These are phyloP conservation scores for Hyppa rectilinea DNA, from an alignment of 2,888 invertebrate species.

Conservation along the genomic window DNA sequence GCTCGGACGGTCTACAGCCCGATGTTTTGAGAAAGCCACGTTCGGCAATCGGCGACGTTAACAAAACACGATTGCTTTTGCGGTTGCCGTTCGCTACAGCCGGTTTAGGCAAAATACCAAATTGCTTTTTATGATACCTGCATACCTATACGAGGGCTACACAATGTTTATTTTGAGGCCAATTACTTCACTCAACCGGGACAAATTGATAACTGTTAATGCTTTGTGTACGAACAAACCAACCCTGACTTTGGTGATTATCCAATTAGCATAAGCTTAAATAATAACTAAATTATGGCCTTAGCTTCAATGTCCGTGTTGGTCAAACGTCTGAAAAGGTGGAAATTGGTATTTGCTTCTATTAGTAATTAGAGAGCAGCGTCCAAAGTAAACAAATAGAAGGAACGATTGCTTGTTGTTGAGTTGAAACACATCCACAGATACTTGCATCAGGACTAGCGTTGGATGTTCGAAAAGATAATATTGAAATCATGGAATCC, in stretches of 20 bases:
- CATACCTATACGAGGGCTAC: constrained; percentile 37
- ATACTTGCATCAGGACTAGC: no score
- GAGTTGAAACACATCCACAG: neutral
- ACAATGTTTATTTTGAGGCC: constrained; percentile 59
- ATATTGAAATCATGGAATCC: neutral
- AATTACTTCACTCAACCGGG: constrained; percentile 53
- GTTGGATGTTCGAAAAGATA: neutral
- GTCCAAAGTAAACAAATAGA: constrained; percentile 28
- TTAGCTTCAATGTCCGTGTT: constrained; percentile 18
- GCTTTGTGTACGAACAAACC: constrained; percentile 34
- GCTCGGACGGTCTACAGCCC: constrained; percentile 83
- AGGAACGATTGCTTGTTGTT: neutral
- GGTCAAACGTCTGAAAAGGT: neutral
- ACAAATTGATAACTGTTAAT: constrained; percentile 56
- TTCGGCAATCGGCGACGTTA: constrained; percentile 85
- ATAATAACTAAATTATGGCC: constrained; percentile 24
- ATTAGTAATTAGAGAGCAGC: neutral
- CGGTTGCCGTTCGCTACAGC: constrained; percentile 79
- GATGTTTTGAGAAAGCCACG: constrained; percentile 90
- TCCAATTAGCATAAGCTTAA: constrained; percentile 36
- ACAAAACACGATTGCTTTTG: constrained; percentile 86
- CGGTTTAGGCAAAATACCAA: constrained; percentile 72
- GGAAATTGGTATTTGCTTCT: constrained; percentile 13
- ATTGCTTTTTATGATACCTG: constrained; percentile 72
- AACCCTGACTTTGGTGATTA: constrained; percentile 42